Conservation (phyloP, 1,140 invertebrate genomes). For the Zaprionus inermis region DNA sequence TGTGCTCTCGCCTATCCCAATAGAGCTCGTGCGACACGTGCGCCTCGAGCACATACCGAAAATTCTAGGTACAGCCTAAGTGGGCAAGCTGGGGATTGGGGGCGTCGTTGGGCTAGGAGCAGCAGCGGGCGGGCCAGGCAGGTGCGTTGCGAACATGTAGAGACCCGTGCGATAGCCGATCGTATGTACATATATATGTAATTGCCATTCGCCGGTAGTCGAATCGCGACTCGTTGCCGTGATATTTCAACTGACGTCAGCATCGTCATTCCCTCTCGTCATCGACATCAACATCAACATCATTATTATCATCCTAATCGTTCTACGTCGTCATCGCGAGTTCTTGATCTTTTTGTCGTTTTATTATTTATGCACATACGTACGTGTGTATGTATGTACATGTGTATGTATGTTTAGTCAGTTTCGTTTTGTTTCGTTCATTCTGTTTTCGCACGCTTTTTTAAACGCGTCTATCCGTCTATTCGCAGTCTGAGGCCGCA, state of each 20-base stretch:
- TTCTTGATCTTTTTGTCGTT: conserved; percentile 1
- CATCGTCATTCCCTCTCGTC: neutral
- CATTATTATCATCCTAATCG: neutral
- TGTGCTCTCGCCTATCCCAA: conserved; percentile 13
- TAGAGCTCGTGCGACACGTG: conserved; percentile 29
- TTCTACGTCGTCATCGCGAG: conserved; percentile 2
- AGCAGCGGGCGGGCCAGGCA: neutral
- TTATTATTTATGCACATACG: conserved; percentile 14
- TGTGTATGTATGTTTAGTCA: neutral
- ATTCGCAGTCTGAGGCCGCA: conserved; percentile 6
- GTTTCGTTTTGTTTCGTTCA: conserved; percentile 6
- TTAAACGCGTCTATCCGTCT: conserved; percentile 3
- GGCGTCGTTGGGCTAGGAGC: too few relatives aligned
- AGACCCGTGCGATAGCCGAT: neutral
- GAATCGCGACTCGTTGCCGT: neutral
- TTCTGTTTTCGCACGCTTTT: conserved; percentile 12
- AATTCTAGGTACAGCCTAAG: neutral
- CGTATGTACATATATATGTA: neutral
- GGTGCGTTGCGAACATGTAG: neutral
- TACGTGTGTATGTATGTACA: too few relatives aligned
- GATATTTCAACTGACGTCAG: conserved; percentile 21
- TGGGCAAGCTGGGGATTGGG: too few relatives aligned
- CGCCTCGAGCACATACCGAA: conserved; percentile 16
- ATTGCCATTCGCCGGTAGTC: neutral
- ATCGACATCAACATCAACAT: conserved; percentile 19